phyloP scores from a whole-genome alignment of 2,113 vertebrate genomes.

The Enhydra lutris region DNA sequence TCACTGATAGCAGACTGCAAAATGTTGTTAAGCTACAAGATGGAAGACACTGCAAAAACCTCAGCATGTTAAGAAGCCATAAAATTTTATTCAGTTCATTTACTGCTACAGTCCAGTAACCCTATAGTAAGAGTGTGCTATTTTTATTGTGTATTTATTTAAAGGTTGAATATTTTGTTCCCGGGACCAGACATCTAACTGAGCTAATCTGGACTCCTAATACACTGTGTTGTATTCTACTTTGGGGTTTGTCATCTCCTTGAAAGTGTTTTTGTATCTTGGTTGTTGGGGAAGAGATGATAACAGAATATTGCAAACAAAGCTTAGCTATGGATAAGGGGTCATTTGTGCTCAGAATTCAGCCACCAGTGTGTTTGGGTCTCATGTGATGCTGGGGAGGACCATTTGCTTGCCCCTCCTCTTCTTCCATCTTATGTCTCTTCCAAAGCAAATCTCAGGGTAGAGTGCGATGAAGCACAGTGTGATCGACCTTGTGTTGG shows the following conservation, averaged over 20 bases:
- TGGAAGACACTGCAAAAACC: conserved; percentile 83
- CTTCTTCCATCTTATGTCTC: background rate
- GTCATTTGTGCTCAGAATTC: conserved; percentile 10
- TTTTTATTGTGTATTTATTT: conserved; percentile 91
- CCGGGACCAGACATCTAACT: conserved; percentile 69
- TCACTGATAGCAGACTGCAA: conserved; percentile 84
- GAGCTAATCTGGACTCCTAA: conserved; percentile 76
- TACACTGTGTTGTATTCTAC: conserved; percentile 5
- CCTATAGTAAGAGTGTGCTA: conserved; percentile 82
- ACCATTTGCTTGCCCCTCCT: background rate
- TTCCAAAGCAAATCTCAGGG: background rate
- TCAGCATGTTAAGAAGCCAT: conserved; percentile 88
- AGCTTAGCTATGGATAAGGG: background rate
- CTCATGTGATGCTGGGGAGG: background rate
- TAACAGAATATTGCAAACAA: conserved; percentile 1
- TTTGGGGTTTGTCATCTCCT: conserved; percentile 43
- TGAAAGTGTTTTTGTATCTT: conserved; percentile 20
- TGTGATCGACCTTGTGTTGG: background rate
- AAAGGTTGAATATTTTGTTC: conserved; percentile 84
- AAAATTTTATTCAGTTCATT: conserved; percentile 90
- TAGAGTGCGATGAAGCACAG: background rate
- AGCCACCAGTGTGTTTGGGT: background rate
- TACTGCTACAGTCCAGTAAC: conserved; percentile 85
- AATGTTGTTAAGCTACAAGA: conserved; percentile 87
- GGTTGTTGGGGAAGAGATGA: background rate